phyloP scores from a whole-genome alignment of 2,888 invertebrate genomes.

The Drosophila incognita region DNA sequence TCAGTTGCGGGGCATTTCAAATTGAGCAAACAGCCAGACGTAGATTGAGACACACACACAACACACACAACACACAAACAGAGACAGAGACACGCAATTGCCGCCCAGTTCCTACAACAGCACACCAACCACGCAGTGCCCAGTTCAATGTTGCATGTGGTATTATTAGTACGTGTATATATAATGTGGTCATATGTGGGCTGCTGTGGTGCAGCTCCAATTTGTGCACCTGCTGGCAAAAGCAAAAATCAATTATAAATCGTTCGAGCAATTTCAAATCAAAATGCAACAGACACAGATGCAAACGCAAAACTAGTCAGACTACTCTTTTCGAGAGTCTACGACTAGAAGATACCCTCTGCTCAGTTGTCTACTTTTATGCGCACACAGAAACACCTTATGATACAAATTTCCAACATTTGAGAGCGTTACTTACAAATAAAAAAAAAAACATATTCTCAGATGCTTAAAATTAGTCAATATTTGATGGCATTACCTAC shows the following conservation, averaged over 20 bases:
- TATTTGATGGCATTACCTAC: too few species aligned
- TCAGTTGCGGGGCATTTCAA: constrained; percentile 49
- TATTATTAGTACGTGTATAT: background rate
- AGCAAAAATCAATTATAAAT: constrained; percentile 73
- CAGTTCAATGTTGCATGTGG: constrained; percentile 33
- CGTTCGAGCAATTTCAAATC: constrained; percentile 47
- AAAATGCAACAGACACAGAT: constrained; percentile 37
- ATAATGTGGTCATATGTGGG: constrained; percentile 41
- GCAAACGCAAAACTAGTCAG: constrained; percentile 8
- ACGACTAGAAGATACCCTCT: background rate
- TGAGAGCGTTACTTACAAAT: background rate
- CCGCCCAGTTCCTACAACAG: constrained; percentile 44
- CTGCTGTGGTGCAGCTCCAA: constrained; percentile 49
- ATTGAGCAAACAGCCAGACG: constrained; percentile 47
- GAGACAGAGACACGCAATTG: constrained; percentile 51
- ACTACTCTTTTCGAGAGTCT: background rate
- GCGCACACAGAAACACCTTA: fast-evolving
- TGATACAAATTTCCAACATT: background rate
- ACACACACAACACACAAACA: constrained; percentile 15
- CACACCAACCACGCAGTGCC: constrained; percentile 10
- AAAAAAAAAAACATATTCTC: background rate
- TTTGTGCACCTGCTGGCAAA: constrained; percentile 72
- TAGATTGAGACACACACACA: constrained; percentile 36
- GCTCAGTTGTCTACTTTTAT: background rate
- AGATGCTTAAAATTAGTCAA: background rate